Conservation (phyloP, 2,797 vertebrate species). For the Alosa sapidissima region DNA sequence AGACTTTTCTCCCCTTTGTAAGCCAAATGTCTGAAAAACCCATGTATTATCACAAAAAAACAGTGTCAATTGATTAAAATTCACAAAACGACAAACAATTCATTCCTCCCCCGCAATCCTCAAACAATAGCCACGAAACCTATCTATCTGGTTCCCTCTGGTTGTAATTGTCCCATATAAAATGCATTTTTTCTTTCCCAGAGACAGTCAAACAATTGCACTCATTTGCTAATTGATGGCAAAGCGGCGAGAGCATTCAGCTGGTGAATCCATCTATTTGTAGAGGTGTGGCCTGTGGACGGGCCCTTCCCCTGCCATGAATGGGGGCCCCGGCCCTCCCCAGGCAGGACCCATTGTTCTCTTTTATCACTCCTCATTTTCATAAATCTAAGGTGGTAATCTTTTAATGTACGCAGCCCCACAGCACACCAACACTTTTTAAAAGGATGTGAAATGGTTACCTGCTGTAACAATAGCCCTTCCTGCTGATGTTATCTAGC, state of each 20-base stretch:
- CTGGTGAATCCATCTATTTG: conserved; percentile 79
- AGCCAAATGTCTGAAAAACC: neutral
- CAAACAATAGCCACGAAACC: conserved; percentile 63
- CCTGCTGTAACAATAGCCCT: conserved; percentile 76
- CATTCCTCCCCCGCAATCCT: conserved; percentile 42
- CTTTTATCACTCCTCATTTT: conserved; percentile 93
- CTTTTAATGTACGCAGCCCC: conserved; percentile 79
- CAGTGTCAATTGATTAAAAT: conserved; percentile 57
- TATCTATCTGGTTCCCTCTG: conserved; percentile 60
- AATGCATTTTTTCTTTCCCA: conserved; percentile 50
- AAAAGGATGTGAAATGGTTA: conserved; percentile 74
- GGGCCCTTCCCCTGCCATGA: conserved; percentile 68
- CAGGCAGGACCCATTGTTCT: conserved; percentile 84
- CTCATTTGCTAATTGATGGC: conserved; percentile 90
- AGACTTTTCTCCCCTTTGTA: neutral
- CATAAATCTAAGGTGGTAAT: conserved; percentile 94
- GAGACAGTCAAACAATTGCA: conserved; percentile 85
- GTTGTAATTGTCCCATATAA: conserved; percentile 65
- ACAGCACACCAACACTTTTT: conserved; percentile 56
- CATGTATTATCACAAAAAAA: conserved; percentile 32
- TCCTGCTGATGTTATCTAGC: conserved; percentile 67
- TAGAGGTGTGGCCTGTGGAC: conserved; percentile 51
- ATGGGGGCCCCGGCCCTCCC: conserved; percentile 82
- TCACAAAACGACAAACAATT: conserved; percentile 48
- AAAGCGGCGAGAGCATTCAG: conserved; percentile 83